These are phyloP conservation scores for Pseudochirops corinnae DNA, from an alignment of 2,797 vertebrate genomes.

Conservation along the genomic window DNA sequence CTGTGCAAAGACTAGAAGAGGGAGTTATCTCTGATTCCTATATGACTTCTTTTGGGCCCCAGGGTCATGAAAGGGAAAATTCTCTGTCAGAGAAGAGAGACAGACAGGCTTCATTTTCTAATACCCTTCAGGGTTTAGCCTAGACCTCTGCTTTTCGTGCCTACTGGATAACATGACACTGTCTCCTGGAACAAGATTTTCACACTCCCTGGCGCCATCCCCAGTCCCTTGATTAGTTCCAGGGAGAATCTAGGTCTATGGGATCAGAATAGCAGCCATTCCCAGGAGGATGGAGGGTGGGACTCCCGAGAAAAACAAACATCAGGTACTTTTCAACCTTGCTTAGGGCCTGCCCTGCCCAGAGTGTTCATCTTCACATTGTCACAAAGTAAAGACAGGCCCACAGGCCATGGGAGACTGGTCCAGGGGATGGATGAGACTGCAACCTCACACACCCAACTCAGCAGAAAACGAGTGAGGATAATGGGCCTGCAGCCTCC, in stretches of 20 bases:
- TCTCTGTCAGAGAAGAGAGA: not conserved
- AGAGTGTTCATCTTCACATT: not conserved
- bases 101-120: not conserved
- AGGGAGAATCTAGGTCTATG: not conserved
- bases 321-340: not conserved
- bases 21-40: not conserved
- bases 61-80: not conserved
- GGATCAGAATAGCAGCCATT: not conserved
- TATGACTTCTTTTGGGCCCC: not conserved
- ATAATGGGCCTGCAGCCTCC: slow-evolving; percentile 67
- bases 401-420: not conserved
- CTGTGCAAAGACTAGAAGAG: not conserved
- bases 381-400: not conserved
- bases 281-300: not conserved
- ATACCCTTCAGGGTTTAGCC: not conserved
- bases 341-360: accelerated
- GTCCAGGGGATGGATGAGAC: slow-evolving; percentile 33
- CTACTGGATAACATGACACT: not conserved
- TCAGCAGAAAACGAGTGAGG: slow-evolving; percentile 60
- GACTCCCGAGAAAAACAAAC: not conserved
- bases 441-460: not conserved
- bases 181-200: not conserved
- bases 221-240: not conserved
- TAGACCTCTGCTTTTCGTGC: not conserved
- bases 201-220: not conserved